A percentile compares a stretch with the other conserved stretches of the same genome.
Evolutionary conservation across 2,113 vertebrate genomes (phyloP).

Genomic region (Glareola pratincola): DNA sequence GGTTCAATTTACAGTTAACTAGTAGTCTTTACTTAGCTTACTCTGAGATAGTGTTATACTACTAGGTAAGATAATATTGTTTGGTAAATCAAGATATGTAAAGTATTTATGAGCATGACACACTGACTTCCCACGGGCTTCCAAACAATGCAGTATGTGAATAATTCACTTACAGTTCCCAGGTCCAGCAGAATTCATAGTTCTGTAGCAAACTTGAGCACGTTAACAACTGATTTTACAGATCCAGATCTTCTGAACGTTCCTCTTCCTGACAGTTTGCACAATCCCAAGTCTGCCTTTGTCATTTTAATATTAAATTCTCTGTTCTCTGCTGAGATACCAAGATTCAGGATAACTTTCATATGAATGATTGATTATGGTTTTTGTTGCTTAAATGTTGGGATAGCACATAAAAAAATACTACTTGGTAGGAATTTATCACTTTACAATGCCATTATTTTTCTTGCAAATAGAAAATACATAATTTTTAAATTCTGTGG

Average conservation of each 20-base stretch:
- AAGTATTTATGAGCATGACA: background rate
- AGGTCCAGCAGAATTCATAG: background rate
- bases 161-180: background rate
- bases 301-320: background rate
- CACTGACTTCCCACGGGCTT: background rate
- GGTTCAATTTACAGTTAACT: background rate
- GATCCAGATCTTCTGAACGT: background rate
- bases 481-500: background rate
- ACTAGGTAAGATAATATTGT: background rate
- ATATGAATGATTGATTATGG: background rate
- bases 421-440: background rate
- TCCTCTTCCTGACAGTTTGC: background rate
- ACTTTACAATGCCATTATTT: background rate
- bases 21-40: background rate
- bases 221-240: background rate
- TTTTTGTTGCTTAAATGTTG: background rate
- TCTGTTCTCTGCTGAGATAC: background rate
- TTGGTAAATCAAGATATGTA: background rate
- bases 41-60: background rate
- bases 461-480: background rate
- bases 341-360: background rate
- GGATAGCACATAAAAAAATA: background rate
- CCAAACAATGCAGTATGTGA: background rate
- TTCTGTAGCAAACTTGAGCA: background rate
- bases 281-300: background rate